A percentile compares a stretch with the other conserved stretches of the same genome.
Conservation (phyloP, 2,113 vertebrate genomes). For the Onychorhynchus coronatus region DNA sequence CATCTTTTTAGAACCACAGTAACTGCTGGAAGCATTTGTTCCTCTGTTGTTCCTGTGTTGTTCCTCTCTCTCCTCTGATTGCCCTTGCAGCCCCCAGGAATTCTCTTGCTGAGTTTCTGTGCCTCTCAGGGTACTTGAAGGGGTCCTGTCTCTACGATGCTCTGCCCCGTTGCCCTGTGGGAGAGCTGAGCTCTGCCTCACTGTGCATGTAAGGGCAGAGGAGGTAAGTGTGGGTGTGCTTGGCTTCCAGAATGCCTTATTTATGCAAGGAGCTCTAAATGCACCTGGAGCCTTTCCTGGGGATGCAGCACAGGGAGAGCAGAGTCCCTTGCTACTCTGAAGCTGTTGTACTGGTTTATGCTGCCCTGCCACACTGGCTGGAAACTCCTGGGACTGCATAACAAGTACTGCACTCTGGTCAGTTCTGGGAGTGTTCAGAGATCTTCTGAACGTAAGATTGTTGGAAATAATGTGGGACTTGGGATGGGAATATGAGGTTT, state of each 20-base stretch:
- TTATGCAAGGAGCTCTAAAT: background rate
- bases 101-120: background rate
- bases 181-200: background rate
- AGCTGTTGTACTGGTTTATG: background rate
- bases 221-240: background rate
- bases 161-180: accelerated
- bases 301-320: background rate
- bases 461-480: background rate
- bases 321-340: background rate
- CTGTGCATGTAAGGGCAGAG: background rate
- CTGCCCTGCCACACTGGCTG: background rate
- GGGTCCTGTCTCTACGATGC: background rate
- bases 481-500: background rate
- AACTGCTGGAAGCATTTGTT: background rate
- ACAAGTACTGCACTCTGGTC: background rate
- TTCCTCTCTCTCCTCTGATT: background rate
- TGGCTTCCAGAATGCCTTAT: background rate
- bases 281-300: background rate
- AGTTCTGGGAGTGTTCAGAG: background rate
- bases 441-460: background rate
- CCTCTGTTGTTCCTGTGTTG: too few species aligned
- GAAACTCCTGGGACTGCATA: accelerated
- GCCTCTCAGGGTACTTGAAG: background rate
- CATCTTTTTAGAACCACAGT: background rate
- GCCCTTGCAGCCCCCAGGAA: background rate